These are phyloP conservation scores for Podarcis siculus DNA, from an alignment of 2,797 vertebrate genomes.

Conservation along the genomic window DNA sequence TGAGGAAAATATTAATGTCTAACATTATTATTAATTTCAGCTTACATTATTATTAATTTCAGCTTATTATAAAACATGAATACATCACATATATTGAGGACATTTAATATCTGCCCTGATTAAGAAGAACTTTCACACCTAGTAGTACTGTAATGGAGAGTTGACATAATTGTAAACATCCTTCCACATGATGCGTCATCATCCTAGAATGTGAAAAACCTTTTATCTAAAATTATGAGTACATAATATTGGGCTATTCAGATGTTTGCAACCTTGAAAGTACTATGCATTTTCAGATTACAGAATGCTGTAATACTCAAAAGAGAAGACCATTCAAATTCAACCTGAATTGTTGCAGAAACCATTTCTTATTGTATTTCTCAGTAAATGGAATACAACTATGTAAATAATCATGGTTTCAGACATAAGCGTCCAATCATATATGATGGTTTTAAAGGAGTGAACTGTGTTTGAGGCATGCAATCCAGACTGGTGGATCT, in stretches of 20 bases:
- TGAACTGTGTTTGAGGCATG: not conserved
- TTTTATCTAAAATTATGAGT: not conserved
- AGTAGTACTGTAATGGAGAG: not conserved
- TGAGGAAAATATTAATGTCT: slow-evolving; percentile 20
- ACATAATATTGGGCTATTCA: not conserved
- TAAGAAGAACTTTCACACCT: not conserved
- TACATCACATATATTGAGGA: slow-evolving; percentile 6
- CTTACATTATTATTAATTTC: not conserved
- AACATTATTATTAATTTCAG: not conserved
- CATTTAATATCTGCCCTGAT: not conserved
- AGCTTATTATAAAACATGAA: not conserved
- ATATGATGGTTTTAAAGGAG: not conserved
- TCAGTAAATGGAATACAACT: not conserved
- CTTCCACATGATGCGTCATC: not conserved
- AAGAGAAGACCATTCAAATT: not conserved
- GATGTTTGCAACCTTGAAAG: not conserved
- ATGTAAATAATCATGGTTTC: not conserved
- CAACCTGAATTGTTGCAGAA: not conserved
- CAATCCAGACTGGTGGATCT: not conserved
- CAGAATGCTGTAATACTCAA: not conserved
- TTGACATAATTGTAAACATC: not conserved
- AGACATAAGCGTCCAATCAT: not conserved
- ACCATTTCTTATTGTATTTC: not conserved
- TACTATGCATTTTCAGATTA: not conserved
- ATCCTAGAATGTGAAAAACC: not conserved